A percentile compares a stretch with the other conserved stretches of the same genome.
These are phyloP conservation scores for Canis aureus DNA, from an alignment of 2,113 vertebrate genomes.

Conservation along the genomic window DNA sequence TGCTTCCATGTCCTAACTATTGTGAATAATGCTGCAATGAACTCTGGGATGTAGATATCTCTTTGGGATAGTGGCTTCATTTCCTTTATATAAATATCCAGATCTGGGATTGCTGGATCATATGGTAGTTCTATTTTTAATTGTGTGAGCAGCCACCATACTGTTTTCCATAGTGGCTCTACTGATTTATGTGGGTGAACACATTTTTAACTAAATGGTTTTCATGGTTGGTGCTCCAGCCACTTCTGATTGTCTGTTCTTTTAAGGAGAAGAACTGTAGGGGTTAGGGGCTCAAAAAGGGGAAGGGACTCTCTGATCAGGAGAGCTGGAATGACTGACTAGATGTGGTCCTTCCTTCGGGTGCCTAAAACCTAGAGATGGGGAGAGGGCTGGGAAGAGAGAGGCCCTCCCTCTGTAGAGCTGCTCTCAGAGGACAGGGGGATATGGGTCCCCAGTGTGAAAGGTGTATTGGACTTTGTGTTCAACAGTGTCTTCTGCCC, in stretches of 20 bases:
- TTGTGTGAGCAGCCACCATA: background rate
- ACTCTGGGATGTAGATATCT: too few relatives aligned
- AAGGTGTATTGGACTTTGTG: too few relatives aligned
- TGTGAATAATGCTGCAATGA: background rate
- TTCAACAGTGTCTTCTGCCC: background rate
- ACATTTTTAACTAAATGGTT: background rate
- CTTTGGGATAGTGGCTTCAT: background rate
- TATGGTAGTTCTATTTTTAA: background rate
- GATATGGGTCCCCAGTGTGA: background rate
- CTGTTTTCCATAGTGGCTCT: background rate
- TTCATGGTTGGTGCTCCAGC: background rate
- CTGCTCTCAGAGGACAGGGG: background rate
- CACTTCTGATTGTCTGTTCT: background rate
- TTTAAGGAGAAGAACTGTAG: background rate
- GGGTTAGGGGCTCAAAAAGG: background rate
- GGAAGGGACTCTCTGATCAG: background rate
- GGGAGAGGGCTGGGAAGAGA: background rate
- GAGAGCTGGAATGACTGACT: background rate
- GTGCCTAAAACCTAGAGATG: background rate
- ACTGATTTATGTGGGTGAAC: background rate
- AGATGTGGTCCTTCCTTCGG: background rate
- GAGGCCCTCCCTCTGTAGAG: background rate
- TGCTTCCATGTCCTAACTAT: background rate
- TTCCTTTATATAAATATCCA: background rate
- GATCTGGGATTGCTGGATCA: background rate